A percentile compares a stretch with the other conserved stretches of the same genome.
phyloP scores from a whole-genome alignment of 2,888 invertebrate species.

The Gortyna flavago region DNA sequence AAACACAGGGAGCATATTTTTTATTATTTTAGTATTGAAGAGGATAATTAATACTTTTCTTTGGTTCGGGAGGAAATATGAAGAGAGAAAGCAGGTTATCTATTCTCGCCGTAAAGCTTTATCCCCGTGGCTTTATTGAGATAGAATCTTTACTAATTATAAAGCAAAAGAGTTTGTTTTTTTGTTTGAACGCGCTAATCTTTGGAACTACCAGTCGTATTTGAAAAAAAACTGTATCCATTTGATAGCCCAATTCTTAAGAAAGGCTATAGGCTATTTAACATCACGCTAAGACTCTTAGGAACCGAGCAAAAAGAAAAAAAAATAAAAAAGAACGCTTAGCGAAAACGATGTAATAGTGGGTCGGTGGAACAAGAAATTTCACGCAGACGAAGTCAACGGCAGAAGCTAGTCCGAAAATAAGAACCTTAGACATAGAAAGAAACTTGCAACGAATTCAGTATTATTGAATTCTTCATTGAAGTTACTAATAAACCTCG shows the following conservation, averaged over 20 bases:
- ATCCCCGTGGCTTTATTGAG: conserved; percentile 35
- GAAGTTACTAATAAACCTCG: conserved; percentile 27
- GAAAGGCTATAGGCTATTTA: not conserved
- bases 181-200: not conserved
- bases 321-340: not conserved
- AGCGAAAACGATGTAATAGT: not conserved
- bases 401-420: conserved; percentile 8
- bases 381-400: not conserved
- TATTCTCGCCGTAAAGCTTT: conserved; percentile 42
- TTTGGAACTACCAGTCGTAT: not conserved
- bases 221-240: not conserved
- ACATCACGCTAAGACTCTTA: not conserved
- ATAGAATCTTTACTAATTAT: conserved; percentile 26
- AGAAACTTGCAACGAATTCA: conserved; percentile 12
- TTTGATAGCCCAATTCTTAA: not conserved
- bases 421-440: conserved; percentile 6
- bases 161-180: not conserved
- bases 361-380: not conserved
- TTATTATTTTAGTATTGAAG: conserved; percentile 61
- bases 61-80: conserved; percentile 34
- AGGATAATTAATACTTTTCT: conserved; percentile 55
- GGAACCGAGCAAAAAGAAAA: not conserved
- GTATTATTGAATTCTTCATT: conserved; percentile 13
- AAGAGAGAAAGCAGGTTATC: conserved; percentile 44
- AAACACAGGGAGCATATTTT: conserved; percentile 53